Evolutionary conservation across 2,113 vertebrate genomes (phyloP), one percentile per base, ranked within the genome.

Genomic region (Perognathus longimembris): DNA sequence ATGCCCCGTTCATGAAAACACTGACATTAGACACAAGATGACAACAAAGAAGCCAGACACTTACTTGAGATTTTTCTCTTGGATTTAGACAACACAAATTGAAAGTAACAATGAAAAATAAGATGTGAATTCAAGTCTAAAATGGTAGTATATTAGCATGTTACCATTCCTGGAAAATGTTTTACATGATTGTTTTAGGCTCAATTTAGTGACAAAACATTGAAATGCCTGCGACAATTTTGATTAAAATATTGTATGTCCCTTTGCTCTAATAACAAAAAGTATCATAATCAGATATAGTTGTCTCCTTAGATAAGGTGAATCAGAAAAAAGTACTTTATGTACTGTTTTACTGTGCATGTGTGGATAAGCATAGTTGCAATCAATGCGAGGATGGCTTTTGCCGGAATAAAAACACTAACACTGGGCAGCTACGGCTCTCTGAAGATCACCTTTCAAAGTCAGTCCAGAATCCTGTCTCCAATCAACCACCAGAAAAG

Each of bases 21-120:
- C 85, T 90, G 42, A 92, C 90, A 4, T 94, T 90, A 90, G 50
- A 45, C 20, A 59, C 21, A 80, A 86, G 32, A 80, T 7, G 63
- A 8, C 24, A 54, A 18, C 1, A 54, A 17, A 54, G 4, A 54
- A 54, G 17, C 14, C 50, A 14, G 15, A 54, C 15, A 54, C 14
- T 54, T 15, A 14, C 50, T 54, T 54, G 50, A 54, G 50, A 17
- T 54, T 54, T 54, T 15, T 54, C 15, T 54, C 50, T 15, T 15
- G 50, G 50, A 15, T 54, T 17, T 15, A 54, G 50, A 18, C 14
- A 54, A 18, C 1, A 4, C 50, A 54, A 54, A 15, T 54, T 54
- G 50, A 54, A 54, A 17, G 50, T 12, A 54, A 17, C 50, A 54
- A 54, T 54, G 17, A 54, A 54, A 54, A 54, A 17, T 15, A 54